phyloP scores from a whole-genome alignment of 2,113 vertebrate genomes.

The Leptocoma aspasia region DNA sequence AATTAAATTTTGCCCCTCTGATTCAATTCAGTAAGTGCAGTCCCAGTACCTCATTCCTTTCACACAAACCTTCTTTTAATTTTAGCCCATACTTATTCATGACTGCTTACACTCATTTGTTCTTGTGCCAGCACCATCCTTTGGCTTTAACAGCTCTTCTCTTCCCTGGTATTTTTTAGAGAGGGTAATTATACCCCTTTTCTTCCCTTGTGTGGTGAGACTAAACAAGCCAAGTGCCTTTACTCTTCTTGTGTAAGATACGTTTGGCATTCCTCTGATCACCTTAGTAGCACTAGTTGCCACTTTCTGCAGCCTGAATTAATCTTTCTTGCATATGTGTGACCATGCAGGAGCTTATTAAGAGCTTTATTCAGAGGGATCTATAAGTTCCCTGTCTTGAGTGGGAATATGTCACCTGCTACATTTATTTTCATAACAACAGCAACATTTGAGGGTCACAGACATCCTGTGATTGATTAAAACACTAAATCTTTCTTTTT shows the following conservation, averaged over 20 bases:
- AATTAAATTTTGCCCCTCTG: constrained; percentile 1
- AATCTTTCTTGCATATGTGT: not conserved
- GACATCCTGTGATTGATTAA: constrained; percentile 10
- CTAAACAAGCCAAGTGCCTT: not conserved
- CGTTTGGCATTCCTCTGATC: not conserved
- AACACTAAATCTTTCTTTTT: not conserved
- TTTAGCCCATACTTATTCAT: not conserved
- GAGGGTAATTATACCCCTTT: not conserved
- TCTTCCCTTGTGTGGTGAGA: not conserved
- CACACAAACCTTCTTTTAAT: not conserved
- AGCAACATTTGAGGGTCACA: not conserved
- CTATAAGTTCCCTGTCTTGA: not conserved
- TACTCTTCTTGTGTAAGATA: not conserved
- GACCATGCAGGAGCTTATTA: not conserved
- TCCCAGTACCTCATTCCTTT: not conserved
- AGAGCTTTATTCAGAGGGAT: not conserved
- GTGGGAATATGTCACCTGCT: not conserved
- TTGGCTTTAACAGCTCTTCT: not conserved
- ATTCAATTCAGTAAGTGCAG: not conserved
- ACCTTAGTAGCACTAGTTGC: not conserved
- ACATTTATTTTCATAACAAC: not conserved
- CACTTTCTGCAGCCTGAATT: not conserved
- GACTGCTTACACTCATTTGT: not conserved
- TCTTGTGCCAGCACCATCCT: not conserved
- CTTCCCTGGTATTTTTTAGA: not conserved